phyloP scores from a whole-genome alignment of 1,140 invertebrate species.

The Ceratina australensis region DNA sequence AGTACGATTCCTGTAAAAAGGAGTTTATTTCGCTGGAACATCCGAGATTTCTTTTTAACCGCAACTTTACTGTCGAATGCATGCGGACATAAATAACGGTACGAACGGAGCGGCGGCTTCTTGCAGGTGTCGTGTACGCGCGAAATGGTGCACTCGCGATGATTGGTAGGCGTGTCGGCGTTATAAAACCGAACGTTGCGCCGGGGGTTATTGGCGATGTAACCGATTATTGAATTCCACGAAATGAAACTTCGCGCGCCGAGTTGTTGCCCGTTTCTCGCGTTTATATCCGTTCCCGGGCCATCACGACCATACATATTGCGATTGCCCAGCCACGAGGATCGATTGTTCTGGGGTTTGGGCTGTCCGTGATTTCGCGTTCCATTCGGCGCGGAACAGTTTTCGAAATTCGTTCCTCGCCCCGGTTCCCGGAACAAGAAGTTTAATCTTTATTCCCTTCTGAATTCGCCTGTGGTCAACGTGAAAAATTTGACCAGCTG shows the following conservation, averaged over 20 bases:
- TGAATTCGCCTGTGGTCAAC: not conserved
- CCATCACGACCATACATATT: slow-evolving; percentile 20
- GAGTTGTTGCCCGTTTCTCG: slow-evolving; percentile 23
- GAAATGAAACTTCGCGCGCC: slow-evolving; percentile 66
- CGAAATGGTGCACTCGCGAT: slow-evolving; percentile 5
- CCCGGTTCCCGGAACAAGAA: not conserved
- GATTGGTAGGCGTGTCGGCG: slow-evolving; percentile 25
- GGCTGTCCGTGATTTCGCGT: not conserved
- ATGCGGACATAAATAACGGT: not conserved
- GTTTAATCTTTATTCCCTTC: not conserved
- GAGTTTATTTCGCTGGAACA: too few species aligned
- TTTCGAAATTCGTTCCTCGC: not conserved
- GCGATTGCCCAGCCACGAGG: slow-evolving; percentile 29
- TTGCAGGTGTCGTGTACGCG: slow-evolving; percentile 6
- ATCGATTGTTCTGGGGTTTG: slow-evolving; percentile 42
- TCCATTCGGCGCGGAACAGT: not conserved
- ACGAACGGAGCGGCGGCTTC: not conserved
- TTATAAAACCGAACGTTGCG: slow-evolving; percentile 54
- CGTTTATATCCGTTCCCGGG: slow-evolving; percentile 23
- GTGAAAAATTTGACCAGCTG: not conserved
- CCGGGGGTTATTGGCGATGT: slow-evolving; percentile 56
- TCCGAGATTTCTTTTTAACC: not conserved
- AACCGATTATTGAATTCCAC: slow-evolving; percentile 68
- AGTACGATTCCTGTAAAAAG: too few species aligned
- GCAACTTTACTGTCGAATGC: not conserved